phyloP scores from a whole-genome alignment of 2,888 invertebrate species.

The Zele albiditarsus region DNA sequence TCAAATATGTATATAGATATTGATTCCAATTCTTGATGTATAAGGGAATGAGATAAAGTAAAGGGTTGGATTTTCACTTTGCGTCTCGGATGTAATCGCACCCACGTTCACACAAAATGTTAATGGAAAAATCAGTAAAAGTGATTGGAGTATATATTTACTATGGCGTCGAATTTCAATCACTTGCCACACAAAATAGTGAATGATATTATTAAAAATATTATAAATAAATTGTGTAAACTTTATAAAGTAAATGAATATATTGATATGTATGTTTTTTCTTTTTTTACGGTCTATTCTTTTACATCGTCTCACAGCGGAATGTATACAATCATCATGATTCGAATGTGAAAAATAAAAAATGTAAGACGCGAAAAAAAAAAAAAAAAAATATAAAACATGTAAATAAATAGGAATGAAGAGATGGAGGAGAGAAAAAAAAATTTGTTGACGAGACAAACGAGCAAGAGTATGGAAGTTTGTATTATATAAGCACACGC shows the following conservation, averaged over 20 bases:
- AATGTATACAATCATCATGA: no score
- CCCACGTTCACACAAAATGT: constrained; percentile 11
- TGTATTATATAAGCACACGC: constrained; percentile 8
- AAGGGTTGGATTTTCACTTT: constrained; percentile 34
- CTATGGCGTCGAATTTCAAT: neutral
- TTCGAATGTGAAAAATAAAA: neutral
- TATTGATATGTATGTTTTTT: no score
- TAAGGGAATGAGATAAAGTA: constrained; percentile 1
- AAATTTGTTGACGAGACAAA: constrained; percentile 19
- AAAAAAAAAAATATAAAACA: neutral
- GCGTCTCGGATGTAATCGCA: constrained; percentile 27
- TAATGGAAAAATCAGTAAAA: constrained; percentile 32
- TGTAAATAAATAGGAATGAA: neutral
- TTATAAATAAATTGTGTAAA: no score
- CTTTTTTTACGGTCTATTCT: no score
- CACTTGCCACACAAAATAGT: neutral
- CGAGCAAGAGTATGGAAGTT: constrained; percentile 1
- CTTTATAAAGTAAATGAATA: no score
- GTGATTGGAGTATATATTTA: neutral
- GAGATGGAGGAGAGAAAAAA: neutral
- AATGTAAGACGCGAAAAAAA: neutral
- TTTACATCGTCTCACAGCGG: no score
- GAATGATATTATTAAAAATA: no score
- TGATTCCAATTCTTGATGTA: constrained; percentile 54
- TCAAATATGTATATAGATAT: constrained; percentile 67